Evolutionary conservation across 2,888 invertebrate species (phyloP), one percentile per base, ranked within the genome.

Genomic region (Galerucella calmariensis): DNA sequence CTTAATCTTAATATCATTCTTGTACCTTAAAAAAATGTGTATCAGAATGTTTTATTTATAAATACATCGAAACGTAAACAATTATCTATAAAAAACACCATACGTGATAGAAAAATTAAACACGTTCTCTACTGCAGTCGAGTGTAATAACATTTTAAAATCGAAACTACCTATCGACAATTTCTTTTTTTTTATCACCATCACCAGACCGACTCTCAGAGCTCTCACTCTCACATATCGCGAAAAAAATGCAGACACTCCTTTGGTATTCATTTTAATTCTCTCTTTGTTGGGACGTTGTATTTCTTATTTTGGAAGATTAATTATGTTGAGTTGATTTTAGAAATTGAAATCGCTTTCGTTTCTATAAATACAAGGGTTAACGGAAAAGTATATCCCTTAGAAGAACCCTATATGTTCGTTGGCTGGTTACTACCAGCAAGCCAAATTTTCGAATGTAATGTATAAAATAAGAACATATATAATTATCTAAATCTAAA

Each of bases 261-360:
- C 56, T 56, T 56, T n/a, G n/a, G n/a, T n/a, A 20, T 56, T 56
- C 20, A 10, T 20, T 56, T 56, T 16, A 56, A 56, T 56, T 35
- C 35, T 35, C 35, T 35, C 56, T 16, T 56, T 56, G 56, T 56
- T 20, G 56, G 10, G 20, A 16, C 56, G 16, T 20, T 56, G 16
- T n/a, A 20, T 8, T 9, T 56, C 20, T 56, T 2, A 56, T 62
- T 62, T 62, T 62, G 44, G 62, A 62, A 41, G 44, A 62, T 62
- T 16, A 62, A 62, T 62, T 20, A 20, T 16, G 14, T 35, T 2
- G 44, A 65, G 10, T 20, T 20, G 20, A 46, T 65, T 65, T 41
- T 65, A 65, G 63, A 65, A 65, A 44, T 74, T 66, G 74, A 70
- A 68, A 68, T 41, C 56, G 41, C 20, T 68, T 44, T 68, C 58